phyloP scores from a whole-genome alignment of 2,113 vertebrate genomes.

The Leucoraja erinaceus region DNA sequence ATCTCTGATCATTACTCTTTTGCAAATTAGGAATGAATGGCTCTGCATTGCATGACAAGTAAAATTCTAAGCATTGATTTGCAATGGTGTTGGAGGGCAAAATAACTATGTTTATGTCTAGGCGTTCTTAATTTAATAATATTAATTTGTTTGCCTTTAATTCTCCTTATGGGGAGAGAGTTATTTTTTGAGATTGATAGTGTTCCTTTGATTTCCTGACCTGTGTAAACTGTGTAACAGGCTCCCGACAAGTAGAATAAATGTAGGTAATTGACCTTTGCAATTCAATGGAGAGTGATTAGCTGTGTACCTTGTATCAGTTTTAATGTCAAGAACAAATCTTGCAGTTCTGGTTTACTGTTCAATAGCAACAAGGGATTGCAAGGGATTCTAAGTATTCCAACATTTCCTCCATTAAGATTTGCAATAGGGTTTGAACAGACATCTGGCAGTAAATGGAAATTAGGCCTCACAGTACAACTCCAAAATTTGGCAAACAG shows the following conservation, averaged over 20 bases:
- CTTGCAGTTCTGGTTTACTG: neutral
- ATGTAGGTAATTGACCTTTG: neutral
- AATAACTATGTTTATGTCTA: neutral
- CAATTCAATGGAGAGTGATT: neutral
- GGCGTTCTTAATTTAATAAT: neutral
- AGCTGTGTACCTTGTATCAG: neutral
- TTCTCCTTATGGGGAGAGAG: neutral
- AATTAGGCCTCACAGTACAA: neutral
- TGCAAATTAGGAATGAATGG: neutral
- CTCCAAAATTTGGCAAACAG: neutral
- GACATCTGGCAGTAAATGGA: conserved; percentile 11
- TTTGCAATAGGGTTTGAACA: neutral
- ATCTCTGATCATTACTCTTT: neutral
- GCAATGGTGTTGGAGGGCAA: neutral
- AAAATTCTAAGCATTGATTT: neutral
- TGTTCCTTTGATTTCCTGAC: neutral
- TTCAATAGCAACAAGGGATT: conserved; percentile 15
- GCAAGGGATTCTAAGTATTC: conserved; percentile 10
- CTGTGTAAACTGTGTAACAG: neutral
- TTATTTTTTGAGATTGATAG: neutral
- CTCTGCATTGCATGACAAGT: neutral
- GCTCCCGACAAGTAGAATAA: neutral
- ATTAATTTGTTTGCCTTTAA: neutral
- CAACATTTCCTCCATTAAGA: conserved; percentile 19
- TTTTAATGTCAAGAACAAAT: neutral